Percentiles rank a stretch among this genome's conserved stretches.
These are phyloP conservation scores for Donacobius atricapilla DNA, from an alignment of 2,113 vertebrate species.

Conservation along the genomic window DNA sequence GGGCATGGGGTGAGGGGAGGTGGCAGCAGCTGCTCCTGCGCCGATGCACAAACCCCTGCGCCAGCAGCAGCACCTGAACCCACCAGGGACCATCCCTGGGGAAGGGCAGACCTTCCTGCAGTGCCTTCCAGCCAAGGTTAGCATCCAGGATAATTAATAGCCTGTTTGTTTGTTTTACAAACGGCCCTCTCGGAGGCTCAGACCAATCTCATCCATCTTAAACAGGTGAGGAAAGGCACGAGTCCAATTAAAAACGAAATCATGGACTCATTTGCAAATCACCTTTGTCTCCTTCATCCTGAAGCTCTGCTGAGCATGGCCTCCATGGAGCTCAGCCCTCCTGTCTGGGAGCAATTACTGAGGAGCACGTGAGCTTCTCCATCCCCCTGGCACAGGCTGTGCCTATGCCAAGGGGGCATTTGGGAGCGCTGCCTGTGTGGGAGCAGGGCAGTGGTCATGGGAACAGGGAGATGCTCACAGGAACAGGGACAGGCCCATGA, in stretches of 20 bases:
- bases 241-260: neutral
- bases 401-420: neutral
- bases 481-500: too few relatives aligned
- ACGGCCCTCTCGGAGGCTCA: neutral
- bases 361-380: neutral
- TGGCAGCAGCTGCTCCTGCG: neutral
- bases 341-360: rapidly evolving
- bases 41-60: neutral
- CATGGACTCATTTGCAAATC: conserved; percentile 15
- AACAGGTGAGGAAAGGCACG: neutral
- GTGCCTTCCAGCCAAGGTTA: neutral
- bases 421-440: rapidly evolving
- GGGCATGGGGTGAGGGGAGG: neutral
- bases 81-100: neutral
- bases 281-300: neutral
- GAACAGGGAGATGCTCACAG: neutral
- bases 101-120: neutral
- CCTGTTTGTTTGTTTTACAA: neutral
- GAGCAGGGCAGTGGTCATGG: neutral
- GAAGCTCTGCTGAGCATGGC: neutral
- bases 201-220: neutral
- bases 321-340: rapidly evolving
- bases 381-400: neutral
- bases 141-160: neutral
- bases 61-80: neutral